Base-by-base conservation (phyloP, 1,140 invertebrate genomes). In the Varroa destructor region DNA sequence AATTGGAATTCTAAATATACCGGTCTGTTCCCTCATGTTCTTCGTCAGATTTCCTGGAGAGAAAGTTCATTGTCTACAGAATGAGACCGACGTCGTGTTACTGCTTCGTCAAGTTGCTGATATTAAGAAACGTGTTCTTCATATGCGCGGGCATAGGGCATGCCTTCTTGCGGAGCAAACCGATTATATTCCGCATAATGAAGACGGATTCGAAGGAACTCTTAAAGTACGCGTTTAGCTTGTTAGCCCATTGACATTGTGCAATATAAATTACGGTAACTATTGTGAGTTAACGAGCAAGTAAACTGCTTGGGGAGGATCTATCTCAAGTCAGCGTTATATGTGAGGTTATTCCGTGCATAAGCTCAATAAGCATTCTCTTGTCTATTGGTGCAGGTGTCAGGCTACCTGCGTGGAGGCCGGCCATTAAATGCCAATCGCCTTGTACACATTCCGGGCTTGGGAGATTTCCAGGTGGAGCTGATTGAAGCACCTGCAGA, bases 401-500 rank as follows among this genome's bases (percentile, higher is more conserved):
- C 87, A 73, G 94, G 94, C 1, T 95, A 88, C 80, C 79, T 97
- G 61, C 82, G 89, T 77, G 89, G 91, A 0, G 76, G 77, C 10
- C 83, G 85, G 75, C 81, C 87, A 6, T 81, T 95, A 55, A 88
- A 87, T 79, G 91, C 89, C 0, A 96, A 97, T 83, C 82, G 87
- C 74, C 81, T 97, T 61, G 82, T 98, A 61, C 90, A 97, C 77
- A 85, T 98, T 71, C 86, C 90, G 71, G 92, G 91, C 0, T 85
- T 91, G 77, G 93, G 92, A 56, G 89, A 95, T 78, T 97, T 88
- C 79, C 93, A 96, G 83, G 86, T 97, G 84, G 82, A 81, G 1
- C 85, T 87, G 78, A 91, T 97, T 75, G 86, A 88, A 81, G 83
- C 84, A 0, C 78, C 83, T 0, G 79, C 81, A 72, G 90, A 95